Evolutionary conservation across 53 echinoderm and acorn worm species (phyloP), one percentile per base, ranked within the genome.

Genomic region (Patiria pectinifera): DNA sequence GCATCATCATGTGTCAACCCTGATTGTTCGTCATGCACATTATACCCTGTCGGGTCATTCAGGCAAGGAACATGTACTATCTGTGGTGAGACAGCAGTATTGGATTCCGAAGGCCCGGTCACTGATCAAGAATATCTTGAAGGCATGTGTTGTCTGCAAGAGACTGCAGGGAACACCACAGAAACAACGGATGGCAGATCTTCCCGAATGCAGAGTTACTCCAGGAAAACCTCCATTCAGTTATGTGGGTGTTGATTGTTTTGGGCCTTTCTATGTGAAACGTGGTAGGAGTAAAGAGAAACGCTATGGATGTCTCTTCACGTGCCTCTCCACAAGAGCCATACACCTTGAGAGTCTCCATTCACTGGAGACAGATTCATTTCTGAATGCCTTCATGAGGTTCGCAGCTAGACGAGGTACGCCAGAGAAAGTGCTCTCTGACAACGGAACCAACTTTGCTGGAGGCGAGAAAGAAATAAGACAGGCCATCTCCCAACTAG

Each of bases 401-500:
- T 35, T 35, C 0, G 35, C 35, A 9, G 70, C 82, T 14, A 72
- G 93, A 66, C 44, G 96, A 91, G 95, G 96, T 72, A 58, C 13
- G 3, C 93, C 35, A 35, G 35, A 35, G 35, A 35, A 35, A 35
- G 35, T 35, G 35, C 35, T 35, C 35, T 35, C 35, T 35, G 95
- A 96, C 70, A 95, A 96, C 69, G 95, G 95, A 2, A 92, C 95
- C 3, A 96, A 96, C 82, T 93, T 96, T n/a, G 83, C 92, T n/a
- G 96, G 96, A 59, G 94, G 93, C 4, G 91, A 92, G 60, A 89
- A 71, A 14, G 93, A 96, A 48, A 87, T 93, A 21, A 78, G 86
- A 6, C 62, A 81, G 15, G 93, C 83, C 4, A 60, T 96, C 74
- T 74, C 74, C 21, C 21, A 74, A 19, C 21, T 74, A 0, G 74